phyloP scores from a whole-genome alignment of 2,113 vertebrate species.

The Cebus imitator region DNA sequence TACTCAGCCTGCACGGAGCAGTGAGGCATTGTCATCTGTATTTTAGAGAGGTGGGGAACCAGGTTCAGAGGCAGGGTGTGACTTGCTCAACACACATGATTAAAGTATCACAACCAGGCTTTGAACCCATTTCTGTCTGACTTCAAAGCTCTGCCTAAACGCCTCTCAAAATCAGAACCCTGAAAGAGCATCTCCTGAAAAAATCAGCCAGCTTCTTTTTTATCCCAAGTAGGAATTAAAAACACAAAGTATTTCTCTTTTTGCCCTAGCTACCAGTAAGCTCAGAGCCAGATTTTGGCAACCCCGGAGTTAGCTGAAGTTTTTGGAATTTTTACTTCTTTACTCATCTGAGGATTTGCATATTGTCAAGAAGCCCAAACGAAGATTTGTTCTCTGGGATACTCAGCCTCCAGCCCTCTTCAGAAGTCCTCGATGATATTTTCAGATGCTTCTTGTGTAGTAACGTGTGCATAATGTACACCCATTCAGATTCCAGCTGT shows the following conservation, averaged over 20 bases:
- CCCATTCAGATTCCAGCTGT: rapidly evolving
- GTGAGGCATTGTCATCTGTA: rapidly evolving
- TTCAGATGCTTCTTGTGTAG: neutral
- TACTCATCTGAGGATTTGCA: neutral
- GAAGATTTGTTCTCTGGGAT: neutral
- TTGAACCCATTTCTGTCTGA: neutral
- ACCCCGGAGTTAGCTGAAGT: no score
- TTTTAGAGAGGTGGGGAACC: no score
- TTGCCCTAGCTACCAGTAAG: neutral
- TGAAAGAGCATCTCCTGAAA: rapidly evolving
- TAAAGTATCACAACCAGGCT: rapidly evolving
- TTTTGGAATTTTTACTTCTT: neutral
- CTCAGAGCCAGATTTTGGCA: neutral
- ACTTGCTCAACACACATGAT: rapidly evolving
- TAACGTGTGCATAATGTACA: rapidly evolving
- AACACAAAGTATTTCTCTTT: neutral
- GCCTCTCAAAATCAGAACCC: neutral
- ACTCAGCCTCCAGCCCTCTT: neutral
- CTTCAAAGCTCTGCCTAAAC: neutral
- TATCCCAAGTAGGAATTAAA: neutral
- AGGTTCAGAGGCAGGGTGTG: rapidly evolving
- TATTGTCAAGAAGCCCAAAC: neutral
- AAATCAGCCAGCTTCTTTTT: neutral
- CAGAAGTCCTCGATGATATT: rapidly evolving
- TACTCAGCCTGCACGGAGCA: no score